Evolutionary conservation across 2,797 vertebrate genomes (phyloP).

Genomic region (Merluccius polli): DNA sequence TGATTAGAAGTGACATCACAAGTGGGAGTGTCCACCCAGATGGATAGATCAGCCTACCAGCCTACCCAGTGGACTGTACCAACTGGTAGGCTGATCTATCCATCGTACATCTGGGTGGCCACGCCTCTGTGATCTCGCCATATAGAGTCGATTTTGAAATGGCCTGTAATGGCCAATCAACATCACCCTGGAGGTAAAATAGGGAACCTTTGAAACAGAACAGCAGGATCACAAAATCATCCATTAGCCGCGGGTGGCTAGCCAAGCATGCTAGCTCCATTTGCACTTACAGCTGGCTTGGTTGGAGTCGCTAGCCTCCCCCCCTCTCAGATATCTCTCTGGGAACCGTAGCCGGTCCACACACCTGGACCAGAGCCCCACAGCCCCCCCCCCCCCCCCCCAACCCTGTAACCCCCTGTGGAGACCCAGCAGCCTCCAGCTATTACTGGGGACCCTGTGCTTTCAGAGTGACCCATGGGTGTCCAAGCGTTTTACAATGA

Average conservation of each 20-base stretch:
- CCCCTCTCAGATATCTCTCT: conserved; percentile 45
- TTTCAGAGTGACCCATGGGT: not conserved
- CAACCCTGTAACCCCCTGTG: not conserved
- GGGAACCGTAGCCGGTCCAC: conserved; percentile 43
- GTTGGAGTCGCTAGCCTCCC: conserved; percentile 18
- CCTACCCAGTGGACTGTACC: no score
- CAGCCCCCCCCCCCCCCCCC: conserved; percentile 27
- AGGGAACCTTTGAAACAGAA: not conserved
- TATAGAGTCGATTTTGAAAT: no score
- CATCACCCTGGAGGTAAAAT: conserved; percentile 1
- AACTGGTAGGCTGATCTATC: no score
- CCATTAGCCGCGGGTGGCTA: conserved; percentile 29
- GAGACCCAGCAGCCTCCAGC: not conserved
- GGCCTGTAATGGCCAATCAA: no score
- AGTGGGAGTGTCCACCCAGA: no score
- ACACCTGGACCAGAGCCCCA: conserved; percentile 51
- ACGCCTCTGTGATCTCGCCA: no score
- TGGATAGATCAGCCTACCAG: no score
- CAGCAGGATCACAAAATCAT: not conserved
- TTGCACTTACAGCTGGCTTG: conserved; percentile 30
- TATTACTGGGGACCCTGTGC: not conserved
- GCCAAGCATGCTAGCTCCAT: conserved; percentile 41
- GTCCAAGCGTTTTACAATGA: not conserved
- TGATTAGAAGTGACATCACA: no score
- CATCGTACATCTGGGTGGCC: no score